A percentile compares a stretch with the other conserved stretches of the same genome.
These are phyloP conservation scores for Cryptomyrus ogoouensis DNA, from an alignment of 2,113 vertebrate species.

Conservation along the genomic window DNA sequence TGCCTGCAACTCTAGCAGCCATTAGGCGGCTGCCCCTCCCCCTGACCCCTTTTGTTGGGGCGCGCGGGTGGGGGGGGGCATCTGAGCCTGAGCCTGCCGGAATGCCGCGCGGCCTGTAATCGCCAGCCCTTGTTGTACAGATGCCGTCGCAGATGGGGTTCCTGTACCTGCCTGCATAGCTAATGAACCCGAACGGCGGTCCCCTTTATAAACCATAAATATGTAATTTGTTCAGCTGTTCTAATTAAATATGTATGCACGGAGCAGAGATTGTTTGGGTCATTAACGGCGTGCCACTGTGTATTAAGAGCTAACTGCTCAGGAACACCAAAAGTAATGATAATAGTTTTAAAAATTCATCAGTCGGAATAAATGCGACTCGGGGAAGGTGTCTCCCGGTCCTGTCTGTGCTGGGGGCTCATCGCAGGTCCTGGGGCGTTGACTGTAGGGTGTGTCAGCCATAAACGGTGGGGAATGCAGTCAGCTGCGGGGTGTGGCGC, in stretches of 20 bases:
- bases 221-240: slow-evolving; percentile 99
- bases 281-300: slow-evolving; percentile 85
- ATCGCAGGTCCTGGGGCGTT: not conserved
- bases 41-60: not conserved
- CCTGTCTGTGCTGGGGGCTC: not conserved
- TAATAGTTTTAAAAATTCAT: slow-evolving; percentile 35
- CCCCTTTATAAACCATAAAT: slow-evolving; percentile 96
- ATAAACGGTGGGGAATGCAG: not conserved
- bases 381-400: slow-evolving; percentile 30
- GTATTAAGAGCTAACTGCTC: slow-evolving; percentile 70
- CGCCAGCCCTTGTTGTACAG: slow-evolving; percentile 85
- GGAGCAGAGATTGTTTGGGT: slow-evolving; percentile 89
- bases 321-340: slow-evolving; percentile 35
- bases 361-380: slow-evolving; percentile 29
- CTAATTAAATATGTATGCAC: slow-evolving; percentile 98
- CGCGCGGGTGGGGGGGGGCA: not conserved
- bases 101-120: slow-evolving; percentile 30
- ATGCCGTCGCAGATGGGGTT: slow-evolving; percentile 92
- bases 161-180: slow-evolving; percentile 92
- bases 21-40: not conserved
- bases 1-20: not conserved
- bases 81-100: not conserved
- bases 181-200: slow-evolving; percentile 85
- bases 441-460: not conserved
- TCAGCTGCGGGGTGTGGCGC: not conserved